Percentiles rank a stretch among this genome's conserved stretches.
phyloP scores from a whole-genome alignment of 2,888 invertebrate species.

The Drosophila multiciliata region DNA sequence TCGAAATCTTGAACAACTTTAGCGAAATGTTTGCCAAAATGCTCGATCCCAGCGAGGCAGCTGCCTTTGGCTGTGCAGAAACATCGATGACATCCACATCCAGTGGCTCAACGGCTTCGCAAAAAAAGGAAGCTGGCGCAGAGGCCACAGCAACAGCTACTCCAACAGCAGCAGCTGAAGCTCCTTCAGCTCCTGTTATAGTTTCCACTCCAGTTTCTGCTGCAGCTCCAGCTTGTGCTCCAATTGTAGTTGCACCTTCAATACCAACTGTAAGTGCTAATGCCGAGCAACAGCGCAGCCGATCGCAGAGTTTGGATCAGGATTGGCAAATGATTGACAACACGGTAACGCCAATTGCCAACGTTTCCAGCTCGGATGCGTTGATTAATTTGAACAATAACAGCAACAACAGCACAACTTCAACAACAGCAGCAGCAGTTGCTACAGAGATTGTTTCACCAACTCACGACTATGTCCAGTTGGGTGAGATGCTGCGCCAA shows the following conservation, averaged over 20 bases:
- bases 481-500: conserved; percentile 74
- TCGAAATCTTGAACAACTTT: conserved; percentile 83
- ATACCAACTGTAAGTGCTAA: conserved; percentile 9
- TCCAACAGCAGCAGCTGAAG: not conserved
- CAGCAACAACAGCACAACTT: conserved; percentile 19
- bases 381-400: conserved; percentile 61
- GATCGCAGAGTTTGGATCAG: conserved; percentile 70
- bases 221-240: not conserved
- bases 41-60: conserved; percentile 79
- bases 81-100: conserved; percentile 31
- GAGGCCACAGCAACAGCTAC: conserved; percentile 17
- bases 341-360: conserved; percentile 34
- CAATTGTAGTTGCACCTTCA: not conserved
- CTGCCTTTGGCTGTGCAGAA: conserved; percentile 45
- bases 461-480: conserved; percentile 62
- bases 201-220: not conserved
- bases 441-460: conserved; percentile 14
- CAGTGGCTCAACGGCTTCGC: conserved; percentile 19
- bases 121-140: conserved; percentile 23
- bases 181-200: not conserved
- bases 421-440: not conserved
- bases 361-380: conserved; percentile 34
- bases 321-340: conserved; percentile 83
- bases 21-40: conserved; percentile 84
- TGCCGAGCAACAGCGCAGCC: conserved; percentile 39